phyloP scores from a whole-genome alignment of 2,113 vertebrate genomes.

The Speoplatyrhinus poulsoni region DNA sequence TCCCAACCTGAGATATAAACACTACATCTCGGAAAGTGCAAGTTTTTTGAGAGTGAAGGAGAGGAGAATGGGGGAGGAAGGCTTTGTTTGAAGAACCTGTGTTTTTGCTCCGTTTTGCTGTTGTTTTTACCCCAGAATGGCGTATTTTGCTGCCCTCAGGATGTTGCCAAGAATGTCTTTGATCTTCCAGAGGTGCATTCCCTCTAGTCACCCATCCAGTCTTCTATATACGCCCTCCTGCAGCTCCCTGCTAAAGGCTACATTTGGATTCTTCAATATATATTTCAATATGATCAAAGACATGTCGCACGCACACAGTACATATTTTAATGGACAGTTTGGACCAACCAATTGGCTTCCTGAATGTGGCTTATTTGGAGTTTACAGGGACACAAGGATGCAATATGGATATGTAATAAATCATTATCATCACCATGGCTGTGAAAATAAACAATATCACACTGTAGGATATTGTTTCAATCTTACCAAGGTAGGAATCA shows the following conservation, averaged over 20 bases:
- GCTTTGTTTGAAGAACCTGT: slow-evolving; percentile 49
- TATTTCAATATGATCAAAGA: not conserved
- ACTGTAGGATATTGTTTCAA: slow-evolving; percentile 10
- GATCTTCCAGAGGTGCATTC: slow-evolving; percentile 63
- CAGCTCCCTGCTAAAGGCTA: slow-evolving; percentile 35
- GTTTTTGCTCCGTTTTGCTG: slow-evolving; percentile 39
- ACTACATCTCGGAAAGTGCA: slow-evolving; percentile 40
- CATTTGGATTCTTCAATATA: slow-evolving; percentile 55
- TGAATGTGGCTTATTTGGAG: slow-evolving; percentile 11
- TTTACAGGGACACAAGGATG: slow-evolving; percentile 13
- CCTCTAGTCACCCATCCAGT: slow-evolving; percentile 31
- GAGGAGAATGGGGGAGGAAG: slow-evolving; percentile 4
- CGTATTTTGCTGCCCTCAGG: slow-evolving; percentile 70
- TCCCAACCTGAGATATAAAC: slow-evolving; percentile 49
- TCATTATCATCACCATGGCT: slow-evolving; percentile 7
- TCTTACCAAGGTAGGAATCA: slow-evolving; percentile 52
- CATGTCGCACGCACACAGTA: slow-evolving; percentile 6
- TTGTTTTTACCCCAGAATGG: slow-evolving; percentile 67
- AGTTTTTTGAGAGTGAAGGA: slow-evolving; percentile 15
- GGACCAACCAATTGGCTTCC: slow-evolving; percentile 30
- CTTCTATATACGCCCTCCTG: slow-evolving; percentile 47
- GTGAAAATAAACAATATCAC: slow-evolving; percentile 17
- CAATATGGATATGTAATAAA: slow-evolving; percentile 26
- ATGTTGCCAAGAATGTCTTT: slow-evolving; percentile 75
- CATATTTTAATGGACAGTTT: slow-evolving; percentile 29